phyloP scores from a whole-genome alignment of 2,113 vertebrate species.

The Verasper variegatus region DNA sequence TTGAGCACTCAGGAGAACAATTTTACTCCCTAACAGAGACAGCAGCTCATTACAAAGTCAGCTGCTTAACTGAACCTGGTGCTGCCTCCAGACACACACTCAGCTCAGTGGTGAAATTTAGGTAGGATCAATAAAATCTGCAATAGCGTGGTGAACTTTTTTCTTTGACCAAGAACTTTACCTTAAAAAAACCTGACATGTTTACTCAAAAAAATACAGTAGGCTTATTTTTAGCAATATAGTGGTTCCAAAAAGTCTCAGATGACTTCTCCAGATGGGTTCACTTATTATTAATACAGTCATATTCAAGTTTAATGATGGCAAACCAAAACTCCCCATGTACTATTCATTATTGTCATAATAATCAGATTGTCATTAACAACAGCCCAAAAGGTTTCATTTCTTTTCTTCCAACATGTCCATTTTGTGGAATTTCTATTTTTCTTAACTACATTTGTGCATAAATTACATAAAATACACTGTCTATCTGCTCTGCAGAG shows the following conservation, averaged over 20 bases:
- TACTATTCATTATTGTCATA: neutral
- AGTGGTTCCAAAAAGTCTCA: too few relatives aligned
- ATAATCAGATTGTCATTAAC: neutral
- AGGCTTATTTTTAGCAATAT: too few relatives aligned
- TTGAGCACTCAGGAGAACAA: neutral
- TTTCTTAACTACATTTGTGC: too few relatives aligned
- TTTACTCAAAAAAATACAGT: too few relatives aligned
- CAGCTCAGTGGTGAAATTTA: neutral
- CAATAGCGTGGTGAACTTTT: too few relatives aligned
- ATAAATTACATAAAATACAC: too few relatives aligned
- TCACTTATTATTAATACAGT: too few relatives aligned
- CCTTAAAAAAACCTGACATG: too few relatives aligned
- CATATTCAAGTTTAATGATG: neutral
- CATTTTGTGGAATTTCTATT: too few relatives aligned
- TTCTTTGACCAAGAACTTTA: too few relatives aligned
- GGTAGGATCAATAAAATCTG: too few relatives aligned
- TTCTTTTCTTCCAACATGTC: neutral
- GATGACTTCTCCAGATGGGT: too few relatives aligned
- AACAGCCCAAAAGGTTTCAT: neutral
- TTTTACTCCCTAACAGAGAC: neutral
- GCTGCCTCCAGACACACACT: neutral
- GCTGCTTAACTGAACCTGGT: neutral
- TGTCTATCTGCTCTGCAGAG: neutral
- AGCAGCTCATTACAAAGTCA: neutral
- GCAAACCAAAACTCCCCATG: neutral